Conservation (phyloP, 2,113 vertebrate species). For the Physeter macrocephalus region DNA sequence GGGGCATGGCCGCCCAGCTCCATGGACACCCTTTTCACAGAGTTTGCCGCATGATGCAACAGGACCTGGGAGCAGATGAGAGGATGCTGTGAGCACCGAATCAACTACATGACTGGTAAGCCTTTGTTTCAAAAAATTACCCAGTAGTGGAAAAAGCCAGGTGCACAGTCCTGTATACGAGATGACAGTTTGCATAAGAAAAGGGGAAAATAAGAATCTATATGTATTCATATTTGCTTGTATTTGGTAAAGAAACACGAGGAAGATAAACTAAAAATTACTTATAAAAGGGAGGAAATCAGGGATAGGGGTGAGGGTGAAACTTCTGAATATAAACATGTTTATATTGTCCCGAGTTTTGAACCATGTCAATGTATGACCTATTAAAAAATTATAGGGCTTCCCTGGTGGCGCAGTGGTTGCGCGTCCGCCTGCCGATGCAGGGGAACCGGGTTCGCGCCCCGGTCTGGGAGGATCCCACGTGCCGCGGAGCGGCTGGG, state of each 20-base stretch:
- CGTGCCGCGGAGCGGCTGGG: no score
- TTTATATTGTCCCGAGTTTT: background rate
- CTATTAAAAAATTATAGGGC: background rate
- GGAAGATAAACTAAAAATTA: background rate
- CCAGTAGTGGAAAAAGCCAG: background rate
- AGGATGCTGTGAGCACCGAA: rapidly evolving
- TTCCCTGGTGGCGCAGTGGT: no score
- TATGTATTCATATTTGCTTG: background rate
- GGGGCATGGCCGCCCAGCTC: slow-evolving; percentile 96
- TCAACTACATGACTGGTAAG: rapidly evolving
- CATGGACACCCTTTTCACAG: slow-evolving; percentile 95
- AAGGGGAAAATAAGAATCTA: background rate
- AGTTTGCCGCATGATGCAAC: slow-evolving; percentile 87
- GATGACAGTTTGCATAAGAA: background rate
- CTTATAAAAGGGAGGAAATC: background rate
- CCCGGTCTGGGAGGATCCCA: no score
- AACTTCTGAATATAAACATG: background rate
- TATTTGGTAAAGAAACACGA: background rate
- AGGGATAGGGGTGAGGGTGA: background rate
- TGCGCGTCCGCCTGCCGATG: no score
- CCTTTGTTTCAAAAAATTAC: background rate
- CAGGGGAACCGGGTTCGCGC: no score
- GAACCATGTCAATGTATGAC: background rate
- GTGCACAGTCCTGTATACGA: rapidly evolving
- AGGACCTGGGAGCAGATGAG: slow-evolving; percentile 81